Base-by-base conservation (phyloP, 92 coral and sea anemone genomes). In the Palythoa grandis region DNA sequence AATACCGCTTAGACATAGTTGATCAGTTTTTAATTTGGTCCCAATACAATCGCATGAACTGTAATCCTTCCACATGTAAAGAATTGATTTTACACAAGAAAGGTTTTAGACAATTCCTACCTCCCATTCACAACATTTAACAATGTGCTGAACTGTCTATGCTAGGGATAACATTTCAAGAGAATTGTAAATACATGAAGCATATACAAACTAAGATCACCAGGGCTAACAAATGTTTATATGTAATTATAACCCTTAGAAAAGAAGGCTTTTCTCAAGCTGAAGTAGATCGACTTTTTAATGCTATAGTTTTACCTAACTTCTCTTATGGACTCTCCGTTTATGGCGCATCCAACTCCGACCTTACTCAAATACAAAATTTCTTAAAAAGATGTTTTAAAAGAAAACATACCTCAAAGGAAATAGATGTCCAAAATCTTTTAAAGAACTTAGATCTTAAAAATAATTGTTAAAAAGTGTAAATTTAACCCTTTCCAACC, bases 141-240 rank as follows among this genome's bases (percentile, higher is more conserved):
- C 83, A 78, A 78, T 47, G 83, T 52, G 40, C 52, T 50, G 83
- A 78, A 50, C 69, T 78, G 13, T 53, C 83, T 22, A 56, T 78
- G 20, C 48, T 78, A 78, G 70, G 83, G 83, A 13, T 53, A 56
- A 53, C 83, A 40, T 78, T 78, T 24, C 71, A 78, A 78, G 52
- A 43, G 47, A 78, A 78, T 78, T 29, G 58, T 1, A 75, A 68
- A 78, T 78, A 77, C 60, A 77, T 23, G 53, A 43, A 52, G 15
- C 82, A 77, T 77, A 58, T 40, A 60, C 74, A 60, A 19, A 60
- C 74, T 52, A 66, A 60, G 67, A 60, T 60, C 22, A 60, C 67
- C 67, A 60, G 16, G 67, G 67, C 23, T 60, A 60, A 60, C 67
- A 16, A 17, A 60, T 60, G 67, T 60, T 60, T 15, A 60, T 60